These are phyloP conservation scores for Eudemis profundana DNA, from an alignment of 2,888 invertebrate species.

Conservation along the genomic window DNA sequence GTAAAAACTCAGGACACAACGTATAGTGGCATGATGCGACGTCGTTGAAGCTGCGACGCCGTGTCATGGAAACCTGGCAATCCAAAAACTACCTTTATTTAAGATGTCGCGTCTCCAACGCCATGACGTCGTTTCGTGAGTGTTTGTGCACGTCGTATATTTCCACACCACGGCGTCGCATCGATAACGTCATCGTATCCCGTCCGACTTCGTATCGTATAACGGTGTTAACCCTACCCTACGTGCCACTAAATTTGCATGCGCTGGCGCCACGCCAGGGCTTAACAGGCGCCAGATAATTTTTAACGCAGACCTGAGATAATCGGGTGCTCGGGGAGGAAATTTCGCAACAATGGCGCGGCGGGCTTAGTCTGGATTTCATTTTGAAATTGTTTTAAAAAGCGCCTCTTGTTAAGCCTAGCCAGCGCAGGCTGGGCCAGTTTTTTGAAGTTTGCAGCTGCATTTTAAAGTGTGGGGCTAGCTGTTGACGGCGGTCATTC, in stretches of 20 bases:
- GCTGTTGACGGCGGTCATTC: not conserved
- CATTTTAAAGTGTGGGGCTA: not conserved
- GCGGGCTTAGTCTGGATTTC: slow-evolving; percentile 19
- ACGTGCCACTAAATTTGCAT: slow-evolving; percentile 30
- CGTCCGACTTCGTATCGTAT: no score
- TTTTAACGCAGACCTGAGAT: slow-evolving; percentile 21
- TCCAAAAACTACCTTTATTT: no score
- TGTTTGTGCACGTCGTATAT: no score
- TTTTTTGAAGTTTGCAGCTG: slow-evolving; percentile 3
- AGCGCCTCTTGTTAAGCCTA: not conserved
- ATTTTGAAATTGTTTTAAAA: slow-evolving; percentile 30
- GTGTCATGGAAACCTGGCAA: no score
- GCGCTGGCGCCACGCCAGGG: slow-evolving; percentile 36
- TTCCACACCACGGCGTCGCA: no score
- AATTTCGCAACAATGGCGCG: slow-evolving; percentile 19
- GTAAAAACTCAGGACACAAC: no score
- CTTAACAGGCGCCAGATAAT: slow-evolving; percentile 38
- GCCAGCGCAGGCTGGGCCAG: not conserved
- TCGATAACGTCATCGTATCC: no score
- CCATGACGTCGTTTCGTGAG: no score
- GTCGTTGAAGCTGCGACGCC: no score
- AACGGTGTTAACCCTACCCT: no score
- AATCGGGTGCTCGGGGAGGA: slow-evolving; percentile 21
- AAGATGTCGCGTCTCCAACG: no score
- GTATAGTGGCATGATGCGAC: no score